These are phyloP conservation scores for Celastrina argiolus DNA, from an alignment of 2,888 invertebrate species.

Conservation along the genomic window DNA sequence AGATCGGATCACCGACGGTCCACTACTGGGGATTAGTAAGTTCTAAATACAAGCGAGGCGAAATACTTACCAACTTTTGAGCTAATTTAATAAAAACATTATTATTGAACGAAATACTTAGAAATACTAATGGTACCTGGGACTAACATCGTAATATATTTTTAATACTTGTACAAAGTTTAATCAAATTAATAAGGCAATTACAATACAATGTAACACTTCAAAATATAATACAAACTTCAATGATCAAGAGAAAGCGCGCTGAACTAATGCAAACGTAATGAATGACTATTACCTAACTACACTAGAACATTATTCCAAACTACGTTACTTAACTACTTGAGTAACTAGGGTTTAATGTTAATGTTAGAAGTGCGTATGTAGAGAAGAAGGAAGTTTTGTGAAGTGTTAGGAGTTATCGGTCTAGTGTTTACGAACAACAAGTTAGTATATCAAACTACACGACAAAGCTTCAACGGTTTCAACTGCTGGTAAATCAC, in stretches of 20 bases:
- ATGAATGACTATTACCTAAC: not conserved
- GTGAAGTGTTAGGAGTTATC: not conserved
- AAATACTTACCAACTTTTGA: not conserved
- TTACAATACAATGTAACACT: not conserved
- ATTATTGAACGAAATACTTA: not conserved
- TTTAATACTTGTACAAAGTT: too few species aligned
- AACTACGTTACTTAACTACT: constrained; percentile 6
- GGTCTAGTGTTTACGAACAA: not conserved
- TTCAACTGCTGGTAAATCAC: not conserved
- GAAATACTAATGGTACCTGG: too few species aligned
- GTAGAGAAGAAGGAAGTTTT: not conserved
- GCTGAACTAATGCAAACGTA: not conserved
- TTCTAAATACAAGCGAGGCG: not conserved
- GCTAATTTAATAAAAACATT: not conserved
- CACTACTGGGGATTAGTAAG: not conserved
- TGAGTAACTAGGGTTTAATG: not conserved
- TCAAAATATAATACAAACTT: not conserved
- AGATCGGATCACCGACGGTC: not conserved
- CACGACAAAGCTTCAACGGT: not conserved
- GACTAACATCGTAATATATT: too few species aligned
- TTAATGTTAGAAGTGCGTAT: not conserved
- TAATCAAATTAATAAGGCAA: not conserved
- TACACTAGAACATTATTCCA: not conserved
- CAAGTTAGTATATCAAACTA: too few species aligned
- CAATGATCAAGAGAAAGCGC: not conserved